Conservation (phyloP, 2,113 vertebrate genomes). For the Notechis scutatus region DNA sequence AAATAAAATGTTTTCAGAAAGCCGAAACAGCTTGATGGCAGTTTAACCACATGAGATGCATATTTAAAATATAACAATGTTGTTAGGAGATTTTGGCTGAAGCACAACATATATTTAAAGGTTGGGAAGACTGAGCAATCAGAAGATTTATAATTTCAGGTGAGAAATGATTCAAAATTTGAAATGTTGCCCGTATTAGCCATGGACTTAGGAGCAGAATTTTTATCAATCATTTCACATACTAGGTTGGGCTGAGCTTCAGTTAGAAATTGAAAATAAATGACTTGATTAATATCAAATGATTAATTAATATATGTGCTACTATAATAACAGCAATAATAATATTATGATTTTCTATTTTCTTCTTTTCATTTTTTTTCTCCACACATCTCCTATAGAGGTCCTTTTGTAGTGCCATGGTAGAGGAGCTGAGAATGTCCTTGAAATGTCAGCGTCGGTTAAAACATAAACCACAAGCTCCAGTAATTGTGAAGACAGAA, state of each 20-base stretch:
- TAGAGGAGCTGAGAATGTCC: constrained; percentile 94
- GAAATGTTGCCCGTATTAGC: background rate
- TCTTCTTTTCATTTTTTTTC: constrained; percentile 24
- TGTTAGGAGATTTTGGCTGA: constrained; percentile 44
- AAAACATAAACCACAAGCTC: constrained; percentile 95
- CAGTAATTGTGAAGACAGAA: constrained; percentile 96
- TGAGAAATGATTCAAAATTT: background rate
- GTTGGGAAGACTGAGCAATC: constrained; percentile 27
- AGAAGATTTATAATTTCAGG: constrained; percentile 38
- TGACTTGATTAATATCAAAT: background rate
- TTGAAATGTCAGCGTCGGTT: constrained; percentile 96
- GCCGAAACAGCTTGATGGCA: constrained; percentile 40
- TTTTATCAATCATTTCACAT: background rate
- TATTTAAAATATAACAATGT: constrained; percentile 53
- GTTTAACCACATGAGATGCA: constrained; percentile 57
- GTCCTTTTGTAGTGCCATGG: constrained; percentile 98
- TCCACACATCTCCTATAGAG: constrained; percentile 74
- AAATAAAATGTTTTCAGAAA: constrained; percentile 60
- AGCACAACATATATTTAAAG: constrained; percentile 32
- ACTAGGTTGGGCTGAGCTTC: background rate
- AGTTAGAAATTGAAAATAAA: background rate
- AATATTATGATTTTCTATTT: constrained; percentile 6
- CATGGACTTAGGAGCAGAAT: background rate
- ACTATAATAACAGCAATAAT: background rate
- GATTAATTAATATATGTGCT: background rate